Conservation (phyloP, 2,113 vertebrate species). For the Ceyx cyanopectus region DNA sequence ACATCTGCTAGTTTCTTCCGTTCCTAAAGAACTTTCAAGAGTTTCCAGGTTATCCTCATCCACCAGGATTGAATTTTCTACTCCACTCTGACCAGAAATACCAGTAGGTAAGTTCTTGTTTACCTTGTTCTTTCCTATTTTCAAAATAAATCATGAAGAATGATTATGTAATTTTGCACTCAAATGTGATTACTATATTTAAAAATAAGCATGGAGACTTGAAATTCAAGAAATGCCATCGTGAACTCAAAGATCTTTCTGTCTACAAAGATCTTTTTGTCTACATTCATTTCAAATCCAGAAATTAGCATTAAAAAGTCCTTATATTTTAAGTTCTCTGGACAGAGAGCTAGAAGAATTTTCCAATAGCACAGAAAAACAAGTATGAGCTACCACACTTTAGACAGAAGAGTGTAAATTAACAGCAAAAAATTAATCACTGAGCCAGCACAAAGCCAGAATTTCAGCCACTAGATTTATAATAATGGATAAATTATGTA, state of each 20-base stretch:
- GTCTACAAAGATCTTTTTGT: not conserved
- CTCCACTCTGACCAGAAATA: slow-evolving; percentile 73
- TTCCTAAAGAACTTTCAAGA: slow-evolving; percentile 77
- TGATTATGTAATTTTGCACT: not conserved
- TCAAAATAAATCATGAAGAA: slow-evolving; percentile 22
- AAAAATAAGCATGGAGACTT: not conserved
- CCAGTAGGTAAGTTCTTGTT: slow-evolving; percentile 78
- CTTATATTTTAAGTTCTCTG: not conserved
- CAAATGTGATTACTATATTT: not conserved
- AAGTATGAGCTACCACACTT: not conserved
- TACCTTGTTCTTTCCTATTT: slow-evolving; percentile 86
- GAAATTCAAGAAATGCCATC: not conserved
- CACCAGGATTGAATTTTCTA: slow-evolving; percentile 70
- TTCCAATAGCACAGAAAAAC: not conserved
- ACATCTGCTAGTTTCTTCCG: slow-evolving; percentile 79
- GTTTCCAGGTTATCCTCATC: slow-evolving; percentile 74
- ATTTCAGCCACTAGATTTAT: not conserved
- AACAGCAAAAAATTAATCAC: not conserved
- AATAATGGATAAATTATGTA: not conserved
- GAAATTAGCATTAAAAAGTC: not conserved
- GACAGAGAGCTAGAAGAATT: not conserved
- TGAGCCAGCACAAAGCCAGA: not conserved
- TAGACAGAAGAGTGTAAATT: not conserved
- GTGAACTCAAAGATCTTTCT: not conserved
- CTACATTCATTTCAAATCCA: not conserved